Evolutionary conservation across 92 coral and sea anemone species (phyloP), one percentile per base, ranked within the genome.

Genomic region (Epizoanthus fatuus): DNA sequence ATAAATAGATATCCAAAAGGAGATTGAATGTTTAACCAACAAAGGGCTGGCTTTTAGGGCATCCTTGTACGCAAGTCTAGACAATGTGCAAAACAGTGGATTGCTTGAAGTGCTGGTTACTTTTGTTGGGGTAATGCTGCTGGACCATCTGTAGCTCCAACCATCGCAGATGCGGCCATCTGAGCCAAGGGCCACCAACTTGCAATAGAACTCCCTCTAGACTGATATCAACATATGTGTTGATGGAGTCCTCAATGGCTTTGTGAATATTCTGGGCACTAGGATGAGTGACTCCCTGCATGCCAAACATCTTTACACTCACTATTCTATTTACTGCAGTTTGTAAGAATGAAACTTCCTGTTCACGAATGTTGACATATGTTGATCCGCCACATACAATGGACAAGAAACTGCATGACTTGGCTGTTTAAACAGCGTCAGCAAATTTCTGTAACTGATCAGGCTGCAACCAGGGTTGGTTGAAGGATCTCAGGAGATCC

Each of bases 51-150:
- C 63, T 47, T 70, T 32, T 11, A 84, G 75, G 3, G 82, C 52
- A 47, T 84, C 82, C 13, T 84, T 84, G 25, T 74, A 84, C 3
- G 81, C 81, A 1, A 84, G 81, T 84, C 88, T 44, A 84, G 72
- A 42, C 81, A 67, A 64, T 74, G 81, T 1, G 73, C 88, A 44
- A 72, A 84, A 73, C 88, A 84, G 54, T 84, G 88, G 14, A 73
- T 84, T 17, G 74, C 65, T 25, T 59, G 32, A 12, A 84, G 38
- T 56, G 32, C 65, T 15, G 88, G 74, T 4, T 74, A 67, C 20
- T 17, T 73, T 45, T 72, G 63, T 12, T 49, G 53, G 65, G 73
- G 77, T 22, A 84, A 62, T 14, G 73, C 64, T 45, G 70, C 74
- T 58, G 73, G 66, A 60, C 88, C 88, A 29, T 66, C 76, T 37